These are phyloP conservation scores for Aptenodytes forsteri DNA, from an alignment of 2,113 vertebrate species.

Conservation along the genomic window DNA sequence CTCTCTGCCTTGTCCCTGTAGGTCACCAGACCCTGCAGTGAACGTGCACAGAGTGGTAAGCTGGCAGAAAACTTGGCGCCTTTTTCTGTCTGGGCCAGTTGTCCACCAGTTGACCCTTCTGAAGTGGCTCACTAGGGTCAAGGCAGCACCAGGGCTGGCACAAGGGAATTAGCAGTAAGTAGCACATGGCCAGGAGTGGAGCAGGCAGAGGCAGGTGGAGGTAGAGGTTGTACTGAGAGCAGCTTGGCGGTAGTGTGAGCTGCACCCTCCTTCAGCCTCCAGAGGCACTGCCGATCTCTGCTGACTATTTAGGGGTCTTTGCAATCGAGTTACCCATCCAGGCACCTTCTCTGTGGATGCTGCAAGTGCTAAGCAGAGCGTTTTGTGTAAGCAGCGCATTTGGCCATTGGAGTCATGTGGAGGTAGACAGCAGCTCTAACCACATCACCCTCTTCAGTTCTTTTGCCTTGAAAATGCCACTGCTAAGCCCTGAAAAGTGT, in stretches of 20 bases:
- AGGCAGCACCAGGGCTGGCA: background rate
- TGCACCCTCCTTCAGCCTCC: background rate
- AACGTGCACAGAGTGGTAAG: fast-evolving
- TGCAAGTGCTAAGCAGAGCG: background rate
- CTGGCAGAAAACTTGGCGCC: background rate
- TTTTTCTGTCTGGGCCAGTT: background rate
- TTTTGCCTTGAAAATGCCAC: background rate
- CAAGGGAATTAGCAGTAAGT: background rate
- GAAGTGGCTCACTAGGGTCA: background rate
- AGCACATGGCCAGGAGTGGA: background rate
- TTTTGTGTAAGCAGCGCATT: background rate
- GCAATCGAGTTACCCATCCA: background rate
- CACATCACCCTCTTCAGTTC: background rate
- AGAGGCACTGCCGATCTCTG: background rate
- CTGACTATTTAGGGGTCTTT: background rate
- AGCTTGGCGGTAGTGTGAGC: fast-evolving
- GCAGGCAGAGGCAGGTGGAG: background rate
- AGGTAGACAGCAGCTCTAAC: background rate
- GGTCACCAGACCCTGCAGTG: background rate
- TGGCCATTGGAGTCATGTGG: background rate
- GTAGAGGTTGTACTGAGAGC: background rate
- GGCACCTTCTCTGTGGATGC: background rate
- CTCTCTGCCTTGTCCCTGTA: background rate
- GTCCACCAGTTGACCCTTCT: background rate
- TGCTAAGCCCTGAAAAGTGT: background rate